A percentile compares a stretch with the other conserved stretches of the same genome.
phyloP scores from a whole-genome alignment of 2,888 invertebrate genomes.

The Drosophila gaucha region DNA sequence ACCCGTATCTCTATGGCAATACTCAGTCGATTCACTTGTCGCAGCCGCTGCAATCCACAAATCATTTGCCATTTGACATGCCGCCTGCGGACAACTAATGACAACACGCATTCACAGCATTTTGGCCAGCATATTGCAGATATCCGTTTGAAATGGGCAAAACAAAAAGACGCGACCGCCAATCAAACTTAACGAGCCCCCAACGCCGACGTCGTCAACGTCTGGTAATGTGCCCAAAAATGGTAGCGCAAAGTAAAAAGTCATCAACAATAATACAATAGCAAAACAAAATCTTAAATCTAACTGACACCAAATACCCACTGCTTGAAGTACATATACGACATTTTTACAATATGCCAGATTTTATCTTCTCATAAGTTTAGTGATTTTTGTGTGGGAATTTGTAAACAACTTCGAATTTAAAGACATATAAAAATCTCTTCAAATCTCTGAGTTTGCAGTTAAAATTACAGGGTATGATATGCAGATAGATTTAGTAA shows the following conservation, averaged over 20 bases:
- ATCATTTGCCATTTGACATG: slow-evolving; percentile 77
- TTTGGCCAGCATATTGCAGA: slow-evolving; percentile 69
- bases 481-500: too few relatives aligned
- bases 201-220: slow-evolving; percentile 24
- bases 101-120: slow-evolving; percentile 63
- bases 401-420: too few relatives aligned
- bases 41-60: slow-evolving; percentile 60
- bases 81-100: slow-evolving; percentile 74
- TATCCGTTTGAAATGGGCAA: slow-evolving; percentile 37
- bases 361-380: neutral
- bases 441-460: too few relatives aligned
- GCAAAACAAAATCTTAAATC: slow-evolving; percentile 10
- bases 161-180: slow-evolving; percentile 38
- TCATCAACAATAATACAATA: slow-evolving; percentile 30
- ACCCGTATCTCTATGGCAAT: slow-evolving; percentile 20
- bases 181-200: slow-evolving; percentile 49
- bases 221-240: slow-evolving; percentile 56
- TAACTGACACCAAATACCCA: slow-evolving; percentile 3
- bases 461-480: too few relatives aligned
- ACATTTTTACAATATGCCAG: neutral
- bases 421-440: too few relatives aligned
- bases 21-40: slow-evolving; percentile 42
- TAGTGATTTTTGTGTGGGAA: slow-evolving; percentile 21
- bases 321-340: too few relatives aligned
- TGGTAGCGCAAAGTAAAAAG: slow-evolving; percentile 56